These are phyloP conservation scores for Lordiphosa mommai DNA, from an alignment of 1,140 invertebrate genomes.

Conservation along the genomic window DNA sequence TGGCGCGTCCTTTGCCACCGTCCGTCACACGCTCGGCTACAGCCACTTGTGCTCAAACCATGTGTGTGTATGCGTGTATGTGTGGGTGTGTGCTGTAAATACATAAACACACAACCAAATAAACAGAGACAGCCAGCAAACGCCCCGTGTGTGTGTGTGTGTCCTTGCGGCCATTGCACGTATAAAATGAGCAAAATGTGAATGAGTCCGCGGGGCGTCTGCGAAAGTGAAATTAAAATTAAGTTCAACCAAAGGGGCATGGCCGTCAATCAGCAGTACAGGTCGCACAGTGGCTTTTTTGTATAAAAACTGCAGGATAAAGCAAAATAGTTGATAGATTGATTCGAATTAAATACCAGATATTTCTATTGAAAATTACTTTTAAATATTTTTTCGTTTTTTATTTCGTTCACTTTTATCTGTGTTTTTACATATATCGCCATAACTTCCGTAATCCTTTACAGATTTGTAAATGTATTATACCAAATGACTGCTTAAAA, in stretches of 20 bases:
- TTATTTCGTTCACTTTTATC: too few species aligned
- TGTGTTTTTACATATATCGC: too few species aligned
- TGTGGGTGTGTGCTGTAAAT: conserved; percentile 51
- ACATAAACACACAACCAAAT: conserved; percentile 69
- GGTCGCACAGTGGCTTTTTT: background rate
- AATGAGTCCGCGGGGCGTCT: conserved; percentile 12
- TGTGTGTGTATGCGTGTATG: conserved; percentile 15
- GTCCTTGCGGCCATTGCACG: conserved; percentile 55
- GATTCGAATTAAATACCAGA: too few species aligned
- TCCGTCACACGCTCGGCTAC: conserved; percentile 55
- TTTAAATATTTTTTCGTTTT: too few species aligned
- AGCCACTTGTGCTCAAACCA: conserved; percentile 63
- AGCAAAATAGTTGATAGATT: too few species aligned
- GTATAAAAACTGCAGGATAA: too few species aligned
- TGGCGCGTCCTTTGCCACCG: conserved; percentile 1
- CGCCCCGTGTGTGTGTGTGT: too few species aligned
- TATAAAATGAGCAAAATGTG: conserved; percentile 66
- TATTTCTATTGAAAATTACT: too few species aligned
- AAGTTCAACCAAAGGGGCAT: conserved; percentile 42
- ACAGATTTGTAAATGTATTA: too few species aligned
- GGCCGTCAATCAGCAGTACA: conserved; percentile 50
- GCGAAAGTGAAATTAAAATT: conserved; percentile 72
- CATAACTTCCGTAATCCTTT: too few species aligned
- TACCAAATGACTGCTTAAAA: too few species aligned
- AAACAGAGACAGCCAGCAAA: conserved; percentile 26